Base-by-base conservation (phyloP, 2,888 invertebrate genomes). In the Lissocephala sabroskyi region DNA sequence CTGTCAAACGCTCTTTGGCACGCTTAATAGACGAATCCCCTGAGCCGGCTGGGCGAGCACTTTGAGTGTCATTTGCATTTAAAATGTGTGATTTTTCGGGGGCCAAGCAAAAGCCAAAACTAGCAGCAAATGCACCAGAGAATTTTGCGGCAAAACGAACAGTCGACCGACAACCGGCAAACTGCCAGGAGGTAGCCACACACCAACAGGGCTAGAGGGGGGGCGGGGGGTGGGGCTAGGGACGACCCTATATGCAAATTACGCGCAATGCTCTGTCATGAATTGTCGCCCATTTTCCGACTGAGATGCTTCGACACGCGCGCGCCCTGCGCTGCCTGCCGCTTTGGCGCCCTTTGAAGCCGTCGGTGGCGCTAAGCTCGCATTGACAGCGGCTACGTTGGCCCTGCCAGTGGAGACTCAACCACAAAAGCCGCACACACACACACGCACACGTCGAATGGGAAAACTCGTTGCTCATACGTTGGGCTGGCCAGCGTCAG, bases 221-320 rank as follows among this genome's bases (percentile, higher is more conserved):
- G n/a, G n/a, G n/a, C n/a, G n/a, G n/a, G n/a, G n/a, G n/a, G n/a
- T n/a, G n/a, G n/a, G n/a, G n/a, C n/a, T n/a, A n/a, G n/a, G 47
- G 19, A 42, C 55, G 48, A 50, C 67, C 61, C 59, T 79, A 59
- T 78, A 73, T 73, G 76, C 79, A 73, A 73, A 73, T 73, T 76
- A 65, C 62, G 70, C 70, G 68, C 62, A 62, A 50, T 73, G 51
- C 79, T 60, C 71, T 62, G 65, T 65, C 75, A 75, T 75, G 75
- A 71, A 77, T 75, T 75, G 78, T 75, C 73, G 67, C 61, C 66
- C 68, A 75, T 75, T 75, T 77, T 75, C 75, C 77, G 52, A 65
- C 62, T 66, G 75, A 77, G 66, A 71, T 77, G 59, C 64, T 68
- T 63, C 73, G 64, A 71, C 76, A 73, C 65, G 68, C 76, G 55